A percentile compares a stretch with the other conserved stretches of the same genome.
Conservation (phyloP, 2,113 vertebrate species). For the Hypomesus transpacificus region DNA sequence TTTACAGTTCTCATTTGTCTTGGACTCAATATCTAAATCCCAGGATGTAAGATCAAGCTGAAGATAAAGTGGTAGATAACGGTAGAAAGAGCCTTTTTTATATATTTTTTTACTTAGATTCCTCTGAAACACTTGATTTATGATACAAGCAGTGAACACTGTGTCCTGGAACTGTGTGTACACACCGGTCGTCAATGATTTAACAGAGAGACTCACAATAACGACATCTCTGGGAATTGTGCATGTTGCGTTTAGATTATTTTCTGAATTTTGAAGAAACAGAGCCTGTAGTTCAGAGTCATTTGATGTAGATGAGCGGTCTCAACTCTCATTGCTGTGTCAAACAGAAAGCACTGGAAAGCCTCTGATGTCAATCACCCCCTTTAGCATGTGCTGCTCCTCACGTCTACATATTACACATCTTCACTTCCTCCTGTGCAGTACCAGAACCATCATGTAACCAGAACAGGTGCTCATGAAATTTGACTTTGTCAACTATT, state of each 20-base stretch:
- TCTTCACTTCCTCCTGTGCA: neutral
- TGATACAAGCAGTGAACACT: too few species aligned
- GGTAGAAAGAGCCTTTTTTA: neutral
- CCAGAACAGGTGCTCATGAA: neutral
- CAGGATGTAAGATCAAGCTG: slow-evolving; percentile 15
- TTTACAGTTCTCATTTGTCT: too few species aligned
- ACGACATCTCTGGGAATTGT: neutral
- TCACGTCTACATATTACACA: neutral
- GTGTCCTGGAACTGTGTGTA: neutral
- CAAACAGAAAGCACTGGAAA: neutral
- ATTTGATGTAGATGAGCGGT: too few species aligned
- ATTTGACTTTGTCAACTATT: too few species aligned
- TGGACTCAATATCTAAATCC: neutral
- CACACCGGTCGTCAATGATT: neutral
- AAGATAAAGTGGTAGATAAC: slow-evolving; percentile 16
- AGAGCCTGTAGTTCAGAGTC: too few species aligned
- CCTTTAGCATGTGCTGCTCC: neutral
- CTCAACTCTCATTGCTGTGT: too few species aligned
- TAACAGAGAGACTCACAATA: neutral
- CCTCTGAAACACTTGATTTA: neutral
- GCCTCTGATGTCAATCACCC: neutral
- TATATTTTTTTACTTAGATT: neutral
- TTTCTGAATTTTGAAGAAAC: too few species aligned
- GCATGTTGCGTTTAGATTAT: neutral
- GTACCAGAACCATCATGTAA: neutral